Evolutionary conservation across 2,797 vertebrate species (phyloP).

Genomic region (Pygocentrus nattereri): DNA sequence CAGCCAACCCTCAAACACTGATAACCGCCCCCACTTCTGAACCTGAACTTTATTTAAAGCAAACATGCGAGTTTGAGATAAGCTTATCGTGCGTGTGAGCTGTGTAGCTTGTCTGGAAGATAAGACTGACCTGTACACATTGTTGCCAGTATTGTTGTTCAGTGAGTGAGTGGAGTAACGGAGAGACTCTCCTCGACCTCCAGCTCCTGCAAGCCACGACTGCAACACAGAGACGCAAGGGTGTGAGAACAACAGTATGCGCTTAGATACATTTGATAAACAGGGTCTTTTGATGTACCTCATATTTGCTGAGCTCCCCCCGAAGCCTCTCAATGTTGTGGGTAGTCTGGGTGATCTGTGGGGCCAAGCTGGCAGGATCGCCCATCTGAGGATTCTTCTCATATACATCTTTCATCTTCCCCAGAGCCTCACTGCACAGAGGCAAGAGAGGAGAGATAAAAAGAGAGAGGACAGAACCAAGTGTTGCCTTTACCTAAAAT

Average conservation of each 20-base stretch:
- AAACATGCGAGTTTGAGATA: constrained; percentile 17
- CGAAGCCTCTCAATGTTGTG: constrained; percentile 87
- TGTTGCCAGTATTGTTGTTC: constrained; percentile 83
- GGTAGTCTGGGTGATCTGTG: constrained; percentile 87
- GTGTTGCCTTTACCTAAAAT: no score
- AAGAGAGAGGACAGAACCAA: not conserved
- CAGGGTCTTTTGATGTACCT: constrained; percentile 74
- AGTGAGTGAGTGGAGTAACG: constrained; percentile 79
- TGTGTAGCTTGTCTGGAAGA: not conserved
- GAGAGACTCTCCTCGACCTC: constrained; percentile 77
- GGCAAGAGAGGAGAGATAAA: constrained; percentile 13
- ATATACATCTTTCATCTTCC: constrained; percentile 94
- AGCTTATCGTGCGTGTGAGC: constrained; percentile 8
- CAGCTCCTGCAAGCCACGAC: constrained; percentile 87
- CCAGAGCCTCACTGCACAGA: constrained; percentile 85
- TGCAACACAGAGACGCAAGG: constrained; percentile 59
- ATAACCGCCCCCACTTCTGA: not conserved
- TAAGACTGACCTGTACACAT: constrained; percentile 80
- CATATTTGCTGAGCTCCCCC: constrained; percentile 87
- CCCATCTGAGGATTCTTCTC: constrained; percentile 94
- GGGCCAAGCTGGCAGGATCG: constrained; percentile 87
- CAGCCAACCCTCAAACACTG: not conserved
- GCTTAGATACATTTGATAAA: not conserved
- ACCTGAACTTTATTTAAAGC: constrained; percentile 29
- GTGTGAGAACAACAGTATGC: not conserved